phyloP scores from a whole-genome alignment of 2,888 invertebrate genomes.

The Yponomeuta sedellus region DNA sequence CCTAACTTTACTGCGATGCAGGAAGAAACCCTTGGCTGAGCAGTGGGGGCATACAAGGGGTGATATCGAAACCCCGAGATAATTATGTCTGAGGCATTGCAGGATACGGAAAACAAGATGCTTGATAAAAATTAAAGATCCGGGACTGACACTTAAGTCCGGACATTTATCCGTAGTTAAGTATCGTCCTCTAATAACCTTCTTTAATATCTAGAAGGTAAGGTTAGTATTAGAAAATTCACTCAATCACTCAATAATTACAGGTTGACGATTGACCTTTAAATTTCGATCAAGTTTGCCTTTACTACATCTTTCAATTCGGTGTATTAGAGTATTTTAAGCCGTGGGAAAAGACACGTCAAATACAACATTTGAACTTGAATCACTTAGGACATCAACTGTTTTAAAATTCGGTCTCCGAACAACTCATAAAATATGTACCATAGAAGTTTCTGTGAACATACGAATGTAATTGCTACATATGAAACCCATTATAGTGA shows the following conservation, averaged over 20 bases:
- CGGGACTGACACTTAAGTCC: no score
- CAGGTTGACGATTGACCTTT: not conserved
- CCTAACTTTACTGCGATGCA: no score
- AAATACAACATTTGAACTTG: not conserved
- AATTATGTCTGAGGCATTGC: no score
- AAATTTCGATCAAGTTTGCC: not conserved
- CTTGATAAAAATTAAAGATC: no score
- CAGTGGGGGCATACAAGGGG: no score
- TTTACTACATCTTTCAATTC: not conserved
- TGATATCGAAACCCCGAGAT: no score
- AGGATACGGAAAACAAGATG: no score
- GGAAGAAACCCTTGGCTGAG: no score
- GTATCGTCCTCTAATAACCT: no score
- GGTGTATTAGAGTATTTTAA: not conserved
- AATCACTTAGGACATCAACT: conserved; percentile 5
- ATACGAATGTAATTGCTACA: not conserved
- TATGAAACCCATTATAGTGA: not conserved
- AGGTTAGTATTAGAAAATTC: no score
- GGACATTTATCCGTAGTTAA: no score
- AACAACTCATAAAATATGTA: conserved; percentile 7
- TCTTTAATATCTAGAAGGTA: no score
- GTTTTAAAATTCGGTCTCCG: not conserved
- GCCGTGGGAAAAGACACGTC: conserved; percentile 5
- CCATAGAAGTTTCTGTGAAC: not conserved
- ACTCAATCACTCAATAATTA: not conserved